A percentile compares a stretch with the other conserved stretches of the same genome.
These are phyloP conservation scores for Microchirus variegatus DNA, from an alignment of 2,797 vertebrate species.

Conservation along the genomic window DNA sequence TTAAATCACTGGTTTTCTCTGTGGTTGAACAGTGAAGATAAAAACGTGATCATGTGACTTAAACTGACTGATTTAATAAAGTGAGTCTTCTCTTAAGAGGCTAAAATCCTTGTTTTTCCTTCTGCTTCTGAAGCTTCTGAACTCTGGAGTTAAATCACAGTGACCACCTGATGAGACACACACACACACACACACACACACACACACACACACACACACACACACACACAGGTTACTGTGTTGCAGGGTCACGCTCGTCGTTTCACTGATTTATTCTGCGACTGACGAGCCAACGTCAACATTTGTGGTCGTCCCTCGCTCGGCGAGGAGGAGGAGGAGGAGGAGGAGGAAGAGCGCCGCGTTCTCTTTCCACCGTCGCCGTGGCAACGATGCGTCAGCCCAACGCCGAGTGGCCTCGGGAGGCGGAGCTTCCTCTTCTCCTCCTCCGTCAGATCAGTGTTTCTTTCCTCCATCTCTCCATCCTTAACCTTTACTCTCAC, in stretches of 20 bases:
- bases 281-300: conserved; percentile 74
- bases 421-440: conserved; percentile 43
- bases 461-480: neutral
- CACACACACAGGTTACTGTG: conserved; percentile 46
- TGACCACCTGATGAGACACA: conserved; percentile 66
- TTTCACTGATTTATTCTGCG: conserved; percentile 73
- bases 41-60: too few species aligned
- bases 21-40: too few species aligned
- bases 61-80: too few species aligned
- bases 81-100: too few species aligned
- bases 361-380: conserved; percentile 76
- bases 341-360: too few species aligned
- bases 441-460: neutral
- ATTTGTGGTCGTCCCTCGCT: conserved; percentile 64
- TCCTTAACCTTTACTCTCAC: neutral
- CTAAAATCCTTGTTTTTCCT: too few species aligned
- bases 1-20: too few species aligned
- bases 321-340: too few species aligned
- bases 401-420: conserved; percentile 36
- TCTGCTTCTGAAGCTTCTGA: too few species aligned
- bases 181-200: conserved; percentile 39
- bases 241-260: conserved; percentile 64
- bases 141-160: conserved; percentile 23
- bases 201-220: conserved; percentile 41
- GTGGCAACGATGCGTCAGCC: conserved; percentile 71